Percentiles rank a stretch among this genome's conserved stretches.
Conservation (phyloP, 2,113 vertebrate species). For the Chiloscyllium plagiosum region DNA sequence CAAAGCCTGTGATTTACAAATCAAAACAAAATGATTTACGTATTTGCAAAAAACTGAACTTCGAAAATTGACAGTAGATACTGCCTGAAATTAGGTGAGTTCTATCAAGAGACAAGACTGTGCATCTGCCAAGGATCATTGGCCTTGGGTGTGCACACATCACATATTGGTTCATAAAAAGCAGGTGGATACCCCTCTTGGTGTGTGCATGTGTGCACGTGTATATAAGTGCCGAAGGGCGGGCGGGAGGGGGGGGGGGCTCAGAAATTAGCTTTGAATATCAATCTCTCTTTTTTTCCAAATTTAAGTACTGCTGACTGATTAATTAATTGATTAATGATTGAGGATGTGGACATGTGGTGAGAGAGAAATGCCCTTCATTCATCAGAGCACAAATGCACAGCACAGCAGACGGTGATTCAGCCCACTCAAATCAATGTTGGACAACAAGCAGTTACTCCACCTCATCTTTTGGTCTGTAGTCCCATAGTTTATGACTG, state of each 20-base stretch:
- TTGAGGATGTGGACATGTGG: background rate
- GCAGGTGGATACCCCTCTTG: background rate
- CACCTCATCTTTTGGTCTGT: background rate
- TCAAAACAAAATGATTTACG: background rate
- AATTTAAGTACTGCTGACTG: background rate
- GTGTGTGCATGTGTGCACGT: too few species aligned
- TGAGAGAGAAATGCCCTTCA: too few species aligned
- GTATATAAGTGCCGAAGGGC: too few species aligned
- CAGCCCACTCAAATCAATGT: background rate
- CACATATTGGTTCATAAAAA: background rate
- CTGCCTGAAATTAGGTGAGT: background rate
- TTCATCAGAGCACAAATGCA: background rate
- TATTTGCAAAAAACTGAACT: background rate
- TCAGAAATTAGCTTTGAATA: background rate
- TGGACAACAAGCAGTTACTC: background rate
- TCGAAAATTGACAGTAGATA: background rate
- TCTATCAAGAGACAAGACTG: background rate
- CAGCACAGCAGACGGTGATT: background rate
- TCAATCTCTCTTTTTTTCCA: background rate
- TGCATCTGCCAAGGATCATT: background rate
- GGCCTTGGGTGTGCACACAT: too few species aligned
- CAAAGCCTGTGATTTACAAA: slow-evolving; percentile 37
- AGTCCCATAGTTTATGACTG: too few species aligned
- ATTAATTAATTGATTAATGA: background rate
- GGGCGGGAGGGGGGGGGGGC: too few species aligned